Percentiles rank a stretch among this genome's conserved stretches.
phyloP scores from a whole-genome alignment of 2,113 vertebrate genomes.

The Ailurus styani region DNA sequence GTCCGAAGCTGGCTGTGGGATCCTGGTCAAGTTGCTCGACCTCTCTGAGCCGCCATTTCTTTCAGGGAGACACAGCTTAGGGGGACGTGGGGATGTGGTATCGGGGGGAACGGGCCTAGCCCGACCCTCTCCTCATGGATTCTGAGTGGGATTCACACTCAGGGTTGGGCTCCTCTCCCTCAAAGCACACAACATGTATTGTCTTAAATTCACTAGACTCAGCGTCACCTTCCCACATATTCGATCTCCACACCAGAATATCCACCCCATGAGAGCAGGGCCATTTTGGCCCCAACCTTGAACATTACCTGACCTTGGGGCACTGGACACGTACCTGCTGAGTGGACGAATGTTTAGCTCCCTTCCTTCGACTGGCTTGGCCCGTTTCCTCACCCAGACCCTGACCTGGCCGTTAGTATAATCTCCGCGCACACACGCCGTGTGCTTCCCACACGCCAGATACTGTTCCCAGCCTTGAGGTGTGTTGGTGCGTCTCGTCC shows the following conservation, averaged over 20 bases:
- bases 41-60: background rate
- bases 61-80: background rate
- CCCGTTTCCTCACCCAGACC: background rate
- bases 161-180: accelerated
- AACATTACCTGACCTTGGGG: background rate
- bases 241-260: background rate
- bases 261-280: background rate
- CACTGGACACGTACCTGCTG: accelerated
- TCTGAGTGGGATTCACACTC: accelerated
- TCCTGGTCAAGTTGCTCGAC: background rate
- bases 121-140: accelerated
- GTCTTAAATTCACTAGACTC: background rate
- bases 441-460: accelerated
- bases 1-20: background rate
- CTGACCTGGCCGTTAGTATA: accelerated
- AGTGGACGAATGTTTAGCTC: accelerated
- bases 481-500: accelerated
- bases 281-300: background rate
- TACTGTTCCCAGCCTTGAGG: background rate
- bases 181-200: accelerated
- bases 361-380: background rate
- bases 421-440: no score
- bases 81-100: accelerated
- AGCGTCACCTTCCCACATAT: no score
- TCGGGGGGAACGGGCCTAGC: background rate